These are phyloP conservation scores for Nephrotoma guestfalica DNA, from an alignment of 2,888 invertebrate species.

Conservation along the genomic window DNA sequence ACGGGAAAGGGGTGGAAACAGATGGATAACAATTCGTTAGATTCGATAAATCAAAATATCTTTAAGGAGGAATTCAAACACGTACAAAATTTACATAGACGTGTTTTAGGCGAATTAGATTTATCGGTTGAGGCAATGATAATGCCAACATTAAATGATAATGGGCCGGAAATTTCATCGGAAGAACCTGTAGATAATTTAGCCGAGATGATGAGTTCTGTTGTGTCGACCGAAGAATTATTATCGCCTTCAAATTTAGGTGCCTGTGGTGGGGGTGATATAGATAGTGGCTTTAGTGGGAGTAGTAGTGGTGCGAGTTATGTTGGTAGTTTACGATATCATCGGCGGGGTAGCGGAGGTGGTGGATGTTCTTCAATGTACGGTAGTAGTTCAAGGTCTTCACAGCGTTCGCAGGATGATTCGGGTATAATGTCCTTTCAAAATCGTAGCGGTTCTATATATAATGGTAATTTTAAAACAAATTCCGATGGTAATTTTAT, in stretches of 20 bases:
- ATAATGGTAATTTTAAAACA: background rate
- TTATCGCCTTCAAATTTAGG: conserved; percentile 20
- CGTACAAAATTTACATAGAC: conserved; percentile 68
- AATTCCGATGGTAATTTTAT: background rate
- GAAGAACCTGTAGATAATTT: conserved; percentile 38
- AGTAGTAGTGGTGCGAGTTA: conserved; percentile 76
- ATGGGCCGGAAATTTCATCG: conserved; percentile 37
- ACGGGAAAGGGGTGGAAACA: conserved; percentile 14
- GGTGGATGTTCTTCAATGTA: conserved; percentile 10
- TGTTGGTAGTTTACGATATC: conserved; percentile 50
- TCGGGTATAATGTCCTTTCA: conserved; percentile 9
- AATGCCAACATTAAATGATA: conserved; percentile 55
- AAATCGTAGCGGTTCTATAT: background rate
- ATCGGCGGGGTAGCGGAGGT: background rate
- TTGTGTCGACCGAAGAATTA: conserved; percentile 27
- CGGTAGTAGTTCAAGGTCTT: conserved; percentile 24
- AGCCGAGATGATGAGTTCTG: conserved; percentile 17
- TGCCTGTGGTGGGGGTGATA: conserved; percentile 35
- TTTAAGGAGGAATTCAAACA: conserved; percentile 72
- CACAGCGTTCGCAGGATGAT: conserved; percentile 22
- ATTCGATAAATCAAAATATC: conserved; percentile 50
- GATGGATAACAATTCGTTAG: conserved; percentile 40
- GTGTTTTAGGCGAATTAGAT: conserved; percentile 74
- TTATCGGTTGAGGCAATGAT: conserved; percentile 78
- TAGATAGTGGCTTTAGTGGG: conserved; percentile 61